A percentile compares a stretch with the other conserved stretches of the same genome.
phyloP scores from a whole-genome alignment of 2,888 invertebrate genomes.

The Geotrupes spiniger region DNA sequence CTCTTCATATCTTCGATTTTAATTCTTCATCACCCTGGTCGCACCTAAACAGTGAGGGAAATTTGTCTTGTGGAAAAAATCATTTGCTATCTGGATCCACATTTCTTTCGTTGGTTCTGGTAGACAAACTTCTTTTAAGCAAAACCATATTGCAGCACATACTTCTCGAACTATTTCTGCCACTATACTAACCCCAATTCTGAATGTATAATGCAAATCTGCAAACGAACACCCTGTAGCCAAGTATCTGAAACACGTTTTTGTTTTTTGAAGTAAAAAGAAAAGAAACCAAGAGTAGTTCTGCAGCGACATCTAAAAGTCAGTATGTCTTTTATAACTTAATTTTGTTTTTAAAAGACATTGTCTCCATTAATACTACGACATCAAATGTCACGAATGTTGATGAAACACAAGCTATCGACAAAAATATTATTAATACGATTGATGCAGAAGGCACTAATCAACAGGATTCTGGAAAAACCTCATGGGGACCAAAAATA shows the following conservation, averaged over 20 bases:
- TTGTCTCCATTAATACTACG: conserved; percentile 1
- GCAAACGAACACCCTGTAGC: conserved; percentile 13
- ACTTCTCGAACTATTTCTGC: conserved; percentile 12
- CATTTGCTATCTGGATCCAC: conserved; percentile 25
- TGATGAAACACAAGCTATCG: not conserved
- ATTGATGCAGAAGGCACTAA: not conserved
- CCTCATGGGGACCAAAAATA: conserved; percentile 6
- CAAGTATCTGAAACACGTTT: conserved; percentile 11
- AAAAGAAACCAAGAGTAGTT: conserved; percentile 10
- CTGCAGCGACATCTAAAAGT: conserved; percentile 7
- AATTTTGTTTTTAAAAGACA: conserved; percentile 8
- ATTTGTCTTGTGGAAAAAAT: conserved; percentile 27
- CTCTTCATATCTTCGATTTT: no score
- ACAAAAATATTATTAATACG: no score
- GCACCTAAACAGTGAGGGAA: conserved; percentile 30
- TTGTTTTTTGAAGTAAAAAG: not conserved
- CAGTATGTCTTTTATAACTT: conserved; percentile 4
- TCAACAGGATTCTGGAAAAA: not conserved
- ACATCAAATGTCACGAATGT: not conserved
- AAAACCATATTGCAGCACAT: conserved; percentile 12
- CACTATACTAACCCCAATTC: conserved; percentile 14
- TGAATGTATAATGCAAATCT: conserved; percentile 12
- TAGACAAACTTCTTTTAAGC: conserved; percentile 6
- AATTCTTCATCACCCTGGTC: no score
- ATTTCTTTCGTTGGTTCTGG: conserved; percentile 20